phyloP scores from a whole-genome alignment of 2,888 invertebrate species.

The Ichneumoninae sp. region DNA sequence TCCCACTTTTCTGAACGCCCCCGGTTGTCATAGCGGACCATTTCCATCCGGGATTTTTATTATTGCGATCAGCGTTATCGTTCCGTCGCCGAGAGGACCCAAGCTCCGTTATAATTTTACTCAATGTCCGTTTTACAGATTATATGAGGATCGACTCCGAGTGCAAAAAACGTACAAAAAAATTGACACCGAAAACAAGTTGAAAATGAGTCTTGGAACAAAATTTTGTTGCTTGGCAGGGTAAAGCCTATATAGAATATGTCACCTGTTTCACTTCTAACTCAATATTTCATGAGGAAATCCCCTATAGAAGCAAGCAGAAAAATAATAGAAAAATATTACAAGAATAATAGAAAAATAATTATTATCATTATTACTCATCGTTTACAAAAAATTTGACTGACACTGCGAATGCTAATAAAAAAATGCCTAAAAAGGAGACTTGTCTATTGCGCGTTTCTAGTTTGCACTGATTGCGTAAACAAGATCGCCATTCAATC shows the following conservation, averaged over 20 bases:
- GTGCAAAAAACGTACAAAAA: background rate
- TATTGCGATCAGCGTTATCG: slow-evolving; percentile 55
- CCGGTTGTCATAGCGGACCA: slow-evolving; percentile 45
- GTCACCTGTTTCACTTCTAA: too few relatives aligned
- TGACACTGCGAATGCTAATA: too few relatives aligned
- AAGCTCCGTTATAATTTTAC: slow-evolving; percentile 5
- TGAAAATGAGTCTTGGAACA: too few relatives aligned
- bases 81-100: slow-evolving; percentile 3
- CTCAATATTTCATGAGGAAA: too few relatives aligned
- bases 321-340: too few relatives aligned
- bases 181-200: background rate
- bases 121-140: background rate
- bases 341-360: too few relatives aligned
- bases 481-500: slow-evolving; percentile 1
- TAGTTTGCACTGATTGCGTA: slow-evolving; percentile 15
- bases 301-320: too few relatives aligned
- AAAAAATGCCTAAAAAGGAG: background rate
- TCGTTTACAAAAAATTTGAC: too few relatives aligned
- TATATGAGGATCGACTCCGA: background rate
- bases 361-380: too few relatives aligned
- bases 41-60: slow-evolving; percentile 34
- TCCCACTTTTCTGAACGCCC: slow-evolving; percentile 11
- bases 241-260: too few relatives aligned
- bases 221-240: too few relatives aligned
- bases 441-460: background rate